Conservation (phyloP, 1,140 invertebrate genomes). For the Brachionus plicatilis region DNA sequence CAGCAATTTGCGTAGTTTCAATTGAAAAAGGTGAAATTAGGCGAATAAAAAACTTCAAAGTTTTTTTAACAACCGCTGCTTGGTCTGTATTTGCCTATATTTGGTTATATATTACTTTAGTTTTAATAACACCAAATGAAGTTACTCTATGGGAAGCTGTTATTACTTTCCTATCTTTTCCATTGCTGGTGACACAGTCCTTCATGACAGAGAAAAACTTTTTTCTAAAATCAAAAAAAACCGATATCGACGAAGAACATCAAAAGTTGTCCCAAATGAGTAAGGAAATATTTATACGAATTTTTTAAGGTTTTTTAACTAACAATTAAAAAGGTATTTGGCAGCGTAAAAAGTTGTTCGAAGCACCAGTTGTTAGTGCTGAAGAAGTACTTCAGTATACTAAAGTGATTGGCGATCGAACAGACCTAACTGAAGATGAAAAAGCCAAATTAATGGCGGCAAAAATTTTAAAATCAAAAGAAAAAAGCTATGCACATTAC, state of each 20-base stretch:
- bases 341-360: slow-evolving; percentile 29
- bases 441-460: slow-evolving; percentile 61
- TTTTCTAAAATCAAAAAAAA: slow-evolving; percentile 45
- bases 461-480: slow-evolving; percentile 58
- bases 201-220: slow-evolving; percentile 60
- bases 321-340: slow-evolving; percentile 21
- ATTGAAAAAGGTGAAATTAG: slow-evolving; percentile 47
- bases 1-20: slow-evolving; percentile 51
- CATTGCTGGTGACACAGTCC: slow-evolving; percentile 57
- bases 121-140: slow-evolving; percentile 48
- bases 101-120: slow-evolving; percentile 60
- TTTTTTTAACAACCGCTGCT: slow-evolving; percentile 54
- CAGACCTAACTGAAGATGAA: slow-evolving; percentile 61
- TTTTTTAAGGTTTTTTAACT: no score
- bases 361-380: slow-evolving; percentile 20
- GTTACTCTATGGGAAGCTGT: slow-evolving; percentile 65
- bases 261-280: slow-evolving; percentile 30
- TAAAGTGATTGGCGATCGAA: slow-evolving; percentile 58
- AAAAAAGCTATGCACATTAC: slow-evolving; percentile 62
- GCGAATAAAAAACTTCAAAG: slow-evolving; percentile 54
- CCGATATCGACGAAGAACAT: slow-evolving; percentile 35
- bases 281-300: not conserved
- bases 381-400: slow-evolving; percentile 26
- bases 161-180: slow-evolving; percentile 63
- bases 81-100: slow-evolving; percentile 63